Conservation (phyloP, 1,140 invertebrate species). For the Caenorhabditis inopinata region DNA sequence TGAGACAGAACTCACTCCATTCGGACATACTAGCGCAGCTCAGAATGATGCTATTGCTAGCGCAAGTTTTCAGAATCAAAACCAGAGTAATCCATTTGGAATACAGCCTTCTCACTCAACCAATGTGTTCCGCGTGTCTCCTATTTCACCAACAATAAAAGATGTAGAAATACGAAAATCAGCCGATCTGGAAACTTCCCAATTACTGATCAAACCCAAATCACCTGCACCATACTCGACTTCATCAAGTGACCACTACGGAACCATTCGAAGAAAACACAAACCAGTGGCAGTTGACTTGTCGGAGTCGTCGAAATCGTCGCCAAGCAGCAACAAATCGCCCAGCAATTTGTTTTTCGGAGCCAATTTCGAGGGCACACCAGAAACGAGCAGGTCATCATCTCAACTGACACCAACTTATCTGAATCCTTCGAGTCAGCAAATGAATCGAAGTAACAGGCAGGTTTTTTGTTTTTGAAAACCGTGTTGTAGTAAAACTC, state of each 20-base stretch:
- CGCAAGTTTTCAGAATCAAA: neutral
- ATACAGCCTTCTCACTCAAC: neutral
- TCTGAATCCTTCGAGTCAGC: no score
- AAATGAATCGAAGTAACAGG: no score
- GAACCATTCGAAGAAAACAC: slow-evolving; percentile 33
- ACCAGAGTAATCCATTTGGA: neutral
- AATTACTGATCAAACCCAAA: slow-evolving; percentile 29
- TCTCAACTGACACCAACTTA: neutral
- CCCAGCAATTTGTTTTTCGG: neutral
- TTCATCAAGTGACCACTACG: slow-evolving; percentile 20
- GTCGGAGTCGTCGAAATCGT: neutral
- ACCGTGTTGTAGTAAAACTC: no score
- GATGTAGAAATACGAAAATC: neutral
- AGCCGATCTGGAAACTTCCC: slow-evolving; percentile 26
- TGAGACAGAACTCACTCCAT: neutral
- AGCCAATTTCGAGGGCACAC: neutral
- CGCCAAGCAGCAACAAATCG: neutral
- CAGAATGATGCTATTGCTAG: neutral
- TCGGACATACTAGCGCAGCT: neutral
- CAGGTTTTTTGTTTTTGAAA: no score
- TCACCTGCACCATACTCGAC: slow-evolving; percentile 30
- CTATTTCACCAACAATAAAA: no score
- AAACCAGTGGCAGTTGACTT: neutral
- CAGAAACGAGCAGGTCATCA: no score
- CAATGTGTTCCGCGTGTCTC: neutral